phyloP scores from a whole-genome alignment of 2,797 vertebrate genomes.

The Anguilla pacifica region DNA sequence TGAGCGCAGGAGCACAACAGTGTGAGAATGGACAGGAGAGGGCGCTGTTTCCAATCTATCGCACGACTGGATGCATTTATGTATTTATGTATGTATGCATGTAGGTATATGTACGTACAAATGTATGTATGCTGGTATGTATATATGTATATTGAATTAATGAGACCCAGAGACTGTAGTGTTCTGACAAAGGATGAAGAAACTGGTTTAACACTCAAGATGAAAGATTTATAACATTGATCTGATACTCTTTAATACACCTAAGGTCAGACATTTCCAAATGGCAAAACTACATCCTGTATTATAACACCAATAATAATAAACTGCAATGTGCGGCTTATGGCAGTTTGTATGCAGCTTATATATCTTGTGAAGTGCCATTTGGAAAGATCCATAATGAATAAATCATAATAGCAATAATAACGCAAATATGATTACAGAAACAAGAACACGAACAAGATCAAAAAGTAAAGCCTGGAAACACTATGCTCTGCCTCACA shows the following conservation, averaged over 20 bases:
- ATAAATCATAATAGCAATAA: background rate
- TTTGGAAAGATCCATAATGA: background rate
- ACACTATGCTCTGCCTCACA: background rate
- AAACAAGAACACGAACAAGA: background rate
- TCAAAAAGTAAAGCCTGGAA: background rate
- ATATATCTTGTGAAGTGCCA: background rate
- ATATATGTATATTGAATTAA: background rate
- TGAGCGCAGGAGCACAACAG: background rate
- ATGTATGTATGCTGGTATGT: background rate
- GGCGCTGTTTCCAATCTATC: background rate
- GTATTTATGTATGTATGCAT: background rate
- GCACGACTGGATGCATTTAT: background rate
- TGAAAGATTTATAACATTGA: no score
- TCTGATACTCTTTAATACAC: background rate
- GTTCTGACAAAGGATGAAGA: no score
- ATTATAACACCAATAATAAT: background rate
- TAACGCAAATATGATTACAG: background rate
- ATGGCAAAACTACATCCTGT: background rate
- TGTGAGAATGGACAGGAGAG: constrained; percentile 5
- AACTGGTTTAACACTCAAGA: no score
- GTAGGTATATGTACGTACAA: no score
- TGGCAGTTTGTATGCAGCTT: background rate
- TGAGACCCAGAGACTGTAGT: background rate
- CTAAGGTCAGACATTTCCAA: background rate
- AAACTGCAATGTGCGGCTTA: background rate